Evolutionary conservation across 2,888 invertebrate species (phyloP).

Genomic region (Chouioia cunea): DNA sequence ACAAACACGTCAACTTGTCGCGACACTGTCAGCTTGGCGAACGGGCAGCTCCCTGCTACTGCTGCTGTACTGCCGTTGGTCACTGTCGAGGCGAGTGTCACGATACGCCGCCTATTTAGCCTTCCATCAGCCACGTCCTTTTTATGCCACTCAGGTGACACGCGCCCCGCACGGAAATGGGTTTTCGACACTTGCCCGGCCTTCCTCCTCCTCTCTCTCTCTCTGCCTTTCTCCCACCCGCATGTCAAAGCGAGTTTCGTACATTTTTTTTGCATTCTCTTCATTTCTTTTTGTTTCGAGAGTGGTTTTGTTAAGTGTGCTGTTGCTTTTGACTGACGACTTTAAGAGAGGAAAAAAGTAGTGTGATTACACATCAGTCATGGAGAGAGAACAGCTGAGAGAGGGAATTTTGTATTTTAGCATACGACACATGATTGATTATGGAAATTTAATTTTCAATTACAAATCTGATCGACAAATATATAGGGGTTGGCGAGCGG

Average conservation of each 20-base stretch:
- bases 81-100: conserved; percentile 56
- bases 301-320: too few relatives aligned
- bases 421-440: too few relatives aligned
- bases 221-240: conserved; percentile 8
- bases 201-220: too few relatives aligned
- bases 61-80: conserved; percentile 44
- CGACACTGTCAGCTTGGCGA: conserved; percentile 57
- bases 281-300: too few relatives aligned
- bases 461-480: too few relatives aligned
- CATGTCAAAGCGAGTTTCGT: conserved; percentile 8
- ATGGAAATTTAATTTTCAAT: too few relatives aligned
- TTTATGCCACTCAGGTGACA: conserved; percentile 57
- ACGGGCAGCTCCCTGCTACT: conserved; percentile 43
- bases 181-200: conserved; percentile 48
- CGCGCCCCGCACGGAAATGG: conserved; percentile 51
- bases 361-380: too few relatives aligned
- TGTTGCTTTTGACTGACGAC: too few relatives aligned
- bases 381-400: too few relatives aligned
- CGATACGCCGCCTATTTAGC: conserved; percentile 59
- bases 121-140: conserved; percentile 60
- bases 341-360: too few relatives aligned
- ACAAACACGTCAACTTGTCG: conserved; percentile 66
- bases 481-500: too few relatives aligned
- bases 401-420: too few relatives aligned
- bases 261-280: background rate